Percentiles rank a stretch among this genome's conserved stretches.
These are phyloP conservation scores for Drosophila oshimai DNA, from an alignment of 1,140 invertebrate genomes.

Conservation along the genomic window DNA sequence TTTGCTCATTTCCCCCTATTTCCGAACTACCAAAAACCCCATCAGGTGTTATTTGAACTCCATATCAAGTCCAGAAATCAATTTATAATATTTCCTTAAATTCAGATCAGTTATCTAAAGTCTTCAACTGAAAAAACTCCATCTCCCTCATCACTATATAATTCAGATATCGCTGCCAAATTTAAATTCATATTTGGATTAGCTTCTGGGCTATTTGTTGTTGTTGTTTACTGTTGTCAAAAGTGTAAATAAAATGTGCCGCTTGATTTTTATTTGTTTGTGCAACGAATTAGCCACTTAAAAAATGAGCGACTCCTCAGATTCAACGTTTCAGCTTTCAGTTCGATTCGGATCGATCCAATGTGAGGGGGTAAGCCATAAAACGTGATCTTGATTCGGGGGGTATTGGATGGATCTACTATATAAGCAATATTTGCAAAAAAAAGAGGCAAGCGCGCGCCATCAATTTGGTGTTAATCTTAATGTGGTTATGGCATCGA, in stretches of 20 bases:
- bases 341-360: not conserved
- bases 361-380: not conserved
- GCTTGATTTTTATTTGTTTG: conserved; percentile 25
- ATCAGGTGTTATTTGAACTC: too few relatives aligned
- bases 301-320: not conserved
- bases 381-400: conserved; percentile 22
- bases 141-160: not conserved
- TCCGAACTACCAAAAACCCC: conserved; percentile 6
- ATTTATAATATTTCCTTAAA: too few relatives aligned
- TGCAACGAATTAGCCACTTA: conserved; percentile 13
- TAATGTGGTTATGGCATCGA: conserved; percentile 22
- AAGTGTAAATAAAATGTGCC: conserved; percentile 25
- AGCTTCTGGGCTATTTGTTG: not conserved
- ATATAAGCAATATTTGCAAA: conserved; percentile 10
- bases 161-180: conserved; percentile 12
- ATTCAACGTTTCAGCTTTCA: not conserved
- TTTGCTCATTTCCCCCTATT: not conserved
- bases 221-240: conserved; percentile 31
- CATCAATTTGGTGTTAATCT: conserved; percentile 38
- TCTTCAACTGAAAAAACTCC: not conserved
- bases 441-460: conserved; percentile 1
- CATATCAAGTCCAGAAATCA: too few relatives aligned
- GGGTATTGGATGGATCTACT: not conserved
- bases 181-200: not conserved
- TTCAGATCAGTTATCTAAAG: too few relatives aligned